Evolutionary conservation across 2,888 invertebrate genomes (phyloP).

Genomic region (Drosophila siamana): DNA sequence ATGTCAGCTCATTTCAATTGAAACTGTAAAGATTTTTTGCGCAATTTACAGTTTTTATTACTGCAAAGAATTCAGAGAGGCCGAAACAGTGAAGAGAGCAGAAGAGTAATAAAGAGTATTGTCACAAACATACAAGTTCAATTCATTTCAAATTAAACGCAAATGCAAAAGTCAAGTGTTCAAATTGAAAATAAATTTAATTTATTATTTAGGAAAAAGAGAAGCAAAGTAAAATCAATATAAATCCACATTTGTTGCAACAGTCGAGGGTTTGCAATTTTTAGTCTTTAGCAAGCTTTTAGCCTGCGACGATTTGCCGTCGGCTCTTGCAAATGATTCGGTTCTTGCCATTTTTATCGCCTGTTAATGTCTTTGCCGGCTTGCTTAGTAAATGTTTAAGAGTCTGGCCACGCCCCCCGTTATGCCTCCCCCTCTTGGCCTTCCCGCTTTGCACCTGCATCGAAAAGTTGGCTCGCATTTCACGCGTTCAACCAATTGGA

Average conservation of each 20-base stretch:
- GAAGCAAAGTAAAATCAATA: background rate
- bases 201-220: background rate
- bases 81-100: background rate
- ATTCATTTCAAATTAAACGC: too few relatives aligned
- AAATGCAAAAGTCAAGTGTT: too few relatives aligned
- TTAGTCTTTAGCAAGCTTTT: too few relatives aligned
- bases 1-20: constrained; percentile 36
- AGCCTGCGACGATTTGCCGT: constrained; percentile 25
- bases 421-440: too few relatives aligned
- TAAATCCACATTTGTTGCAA: too few relatives aligned
- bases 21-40: constrained; percentile 37
- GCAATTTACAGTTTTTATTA: constrained; percentile 29
- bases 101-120: too few relatives aligned
- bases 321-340: constrained; percentile 29
- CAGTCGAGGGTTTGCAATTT: too few relatives aligned
- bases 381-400: constrained; percentile 28
- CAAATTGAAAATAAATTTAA: too few relatives aligned
- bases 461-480: constrained; percentile 47
- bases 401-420: constrained; percentile 29
- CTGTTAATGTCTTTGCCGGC: constrained; percentile 8
- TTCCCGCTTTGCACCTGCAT: background rate
- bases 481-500: constrained; percentile 82
- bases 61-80: background rate
- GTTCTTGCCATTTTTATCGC: background rate
- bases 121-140: too few relatives aligned